Conservation (phyloP, 2,888 invertebrate species). For the Formica aserva region DNA sequence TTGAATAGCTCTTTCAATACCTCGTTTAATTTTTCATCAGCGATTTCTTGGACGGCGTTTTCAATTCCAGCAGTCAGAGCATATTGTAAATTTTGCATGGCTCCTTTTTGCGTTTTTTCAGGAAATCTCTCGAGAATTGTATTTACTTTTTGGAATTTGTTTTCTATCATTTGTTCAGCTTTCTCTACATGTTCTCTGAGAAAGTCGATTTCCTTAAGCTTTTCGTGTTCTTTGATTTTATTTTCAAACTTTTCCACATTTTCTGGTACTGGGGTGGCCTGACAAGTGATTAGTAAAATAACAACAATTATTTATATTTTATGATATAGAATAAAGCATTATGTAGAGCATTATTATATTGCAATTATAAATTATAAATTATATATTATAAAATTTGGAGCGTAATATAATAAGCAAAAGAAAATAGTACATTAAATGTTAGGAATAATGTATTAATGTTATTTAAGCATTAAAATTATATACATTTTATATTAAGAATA, state of each 20-base stretch:
- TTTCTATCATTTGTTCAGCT: no score
- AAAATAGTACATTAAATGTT: not conserved
- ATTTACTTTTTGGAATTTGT: no score
- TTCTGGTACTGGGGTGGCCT: slow-evolving; percentile 56
- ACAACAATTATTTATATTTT: not conserved
- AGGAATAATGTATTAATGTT: not conserved
- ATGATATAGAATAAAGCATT: not conserved
- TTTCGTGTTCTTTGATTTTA: no score
- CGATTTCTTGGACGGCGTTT: no score
- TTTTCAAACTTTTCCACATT: not conserved
- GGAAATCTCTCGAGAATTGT: no score
- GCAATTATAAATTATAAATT: not conserved
- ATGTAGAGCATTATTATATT: not conserved
- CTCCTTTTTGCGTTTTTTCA: no score
- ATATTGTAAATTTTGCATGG: no score
- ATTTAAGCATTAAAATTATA: not conserved
- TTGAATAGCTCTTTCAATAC: no score
- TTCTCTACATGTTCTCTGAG: no score
- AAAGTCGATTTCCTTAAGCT: no score
- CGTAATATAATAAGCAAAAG: not conserved
- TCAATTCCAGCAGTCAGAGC: no score
- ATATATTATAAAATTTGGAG: not conserved
- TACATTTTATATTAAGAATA: not conserved
- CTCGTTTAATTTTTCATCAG: no score
- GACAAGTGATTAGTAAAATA: slow-evolving; percentile 13